Conservation (phyloP, 2,113 vertebrate genomes). For the Manacus vitellinus region DNA sequence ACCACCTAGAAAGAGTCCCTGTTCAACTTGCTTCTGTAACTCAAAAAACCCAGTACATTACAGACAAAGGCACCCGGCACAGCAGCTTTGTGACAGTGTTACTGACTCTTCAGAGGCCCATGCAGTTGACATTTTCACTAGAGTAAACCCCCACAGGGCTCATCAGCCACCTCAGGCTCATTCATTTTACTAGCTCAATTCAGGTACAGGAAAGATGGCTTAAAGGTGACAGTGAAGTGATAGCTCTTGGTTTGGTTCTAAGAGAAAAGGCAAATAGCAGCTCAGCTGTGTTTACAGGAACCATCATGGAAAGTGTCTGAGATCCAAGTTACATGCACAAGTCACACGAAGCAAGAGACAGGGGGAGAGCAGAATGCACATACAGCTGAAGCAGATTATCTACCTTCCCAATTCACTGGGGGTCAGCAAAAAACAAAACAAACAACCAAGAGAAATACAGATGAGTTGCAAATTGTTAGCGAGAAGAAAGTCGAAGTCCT, state of each 20-base stretch:
- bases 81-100: neutral
- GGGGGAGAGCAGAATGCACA: slow-evolving; percentile 40
- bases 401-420: slow-evolving; percentile 75
- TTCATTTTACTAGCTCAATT: neutral
- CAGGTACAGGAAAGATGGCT: neutral
- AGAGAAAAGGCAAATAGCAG: slow-evolving; percentile 48
- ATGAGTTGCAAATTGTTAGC: slow-evolving; percentile 46
- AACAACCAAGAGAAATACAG: slow-evolving; percentile 55
- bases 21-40: neutral
- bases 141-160: neutral
- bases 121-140: neutral
- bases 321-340: slow-evolving; percentile 66
- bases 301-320: slow-evolving; percentile 58
- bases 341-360: slow-evolving; percentile 59
- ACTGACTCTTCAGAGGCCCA: neutral
- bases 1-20: neutral
- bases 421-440: slow-evolving; percentile 51
- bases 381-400: slow-evolving; percentile 67
- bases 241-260: slow-evolving; percentile 58
- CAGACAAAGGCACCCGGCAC: neutral
- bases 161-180: neutral
- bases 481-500: neutral
- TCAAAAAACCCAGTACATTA: neutral
- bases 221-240: slow-evolving; percentile 36
- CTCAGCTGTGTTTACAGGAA: slow-evolving; percentile 29